A percentile compares a stretch with the other conserved stretches of the same genome.
Evolutionary conservation across 2,113 vertebrate species (phyloP).

Genomic region (Microtus pennsylvanicus): DNA sequence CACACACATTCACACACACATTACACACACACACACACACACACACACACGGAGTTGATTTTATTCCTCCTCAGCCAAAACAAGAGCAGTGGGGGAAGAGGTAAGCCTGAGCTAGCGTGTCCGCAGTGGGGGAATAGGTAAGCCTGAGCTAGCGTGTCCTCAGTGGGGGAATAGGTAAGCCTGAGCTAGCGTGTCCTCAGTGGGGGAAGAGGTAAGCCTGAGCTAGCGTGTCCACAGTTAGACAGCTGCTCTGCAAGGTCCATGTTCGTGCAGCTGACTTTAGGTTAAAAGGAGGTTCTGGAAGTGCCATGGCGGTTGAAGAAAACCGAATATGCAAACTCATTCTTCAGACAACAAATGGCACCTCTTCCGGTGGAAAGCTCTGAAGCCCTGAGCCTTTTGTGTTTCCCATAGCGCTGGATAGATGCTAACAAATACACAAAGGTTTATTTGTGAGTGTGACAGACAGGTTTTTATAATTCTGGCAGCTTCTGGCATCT

Average conservation of each 20-base stretch:
- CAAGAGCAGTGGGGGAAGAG: neutral
- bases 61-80: neutral
- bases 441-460: neutral
- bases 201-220: neutral
- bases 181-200: neutral
- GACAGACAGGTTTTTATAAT: neutral
- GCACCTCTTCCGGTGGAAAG: neutral
- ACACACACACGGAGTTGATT: neutral
- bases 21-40: neutral
- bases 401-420: neutral
- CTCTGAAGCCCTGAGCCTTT: neutral
- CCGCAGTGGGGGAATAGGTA: neutral
- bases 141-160: neutral
- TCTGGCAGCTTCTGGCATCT: neutral
- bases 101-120: neutral
- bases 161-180: neutral
- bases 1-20: neutral
- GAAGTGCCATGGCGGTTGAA: neutral
- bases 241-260: neutral
- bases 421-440: constrained; percentile 25
- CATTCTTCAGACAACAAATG: neutral
- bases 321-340: constrained; percentile 11
- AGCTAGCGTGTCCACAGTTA: neutral
- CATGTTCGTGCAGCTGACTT: neutral
- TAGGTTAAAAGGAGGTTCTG: neutral